Conservation (phyloP, 2,113 vertebrate species). For the Recurvirostra avosetta region DNA sequence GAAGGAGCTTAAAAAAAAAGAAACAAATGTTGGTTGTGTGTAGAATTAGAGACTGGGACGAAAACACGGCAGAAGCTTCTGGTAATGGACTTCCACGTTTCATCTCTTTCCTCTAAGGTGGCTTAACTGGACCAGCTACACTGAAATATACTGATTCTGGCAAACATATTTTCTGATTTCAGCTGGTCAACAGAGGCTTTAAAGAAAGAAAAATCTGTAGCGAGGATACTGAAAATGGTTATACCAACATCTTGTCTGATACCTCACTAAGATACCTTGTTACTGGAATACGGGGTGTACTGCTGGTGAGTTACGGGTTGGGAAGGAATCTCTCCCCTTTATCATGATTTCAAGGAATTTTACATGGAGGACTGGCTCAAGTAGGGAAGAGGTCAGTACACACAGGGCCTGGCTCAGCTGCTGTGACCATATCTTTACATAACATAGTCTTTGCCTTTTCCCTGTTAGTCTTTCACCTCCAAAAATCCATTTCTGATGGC, state of each 20-base stretch:
- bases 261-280: not conserved
- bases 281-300: not conserved
- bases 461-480: not conserved
- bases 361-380: not conserved
- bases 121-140: not conserved
- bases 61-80: not conserved
- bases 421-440: not conserved
- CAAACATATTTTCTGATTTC: not conserved
- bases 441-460: not conserved
- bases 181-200: not conserved
- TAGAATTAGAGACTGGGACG: not conserved
- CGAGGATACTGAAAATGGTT: not conserved
- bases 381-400: not conserved
- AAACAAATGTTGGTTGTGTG: fast-evolving
- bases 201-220: not conserved
- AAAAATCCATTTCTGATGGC: not conserved
- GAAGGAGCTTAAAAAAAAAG: not conserved
- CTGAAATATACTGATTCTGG: not conserved
- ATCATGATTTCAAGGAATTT: not conserved
- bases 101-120: not conserved
- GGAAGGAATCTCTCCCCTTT: not conserved
- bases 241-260: not conserved
- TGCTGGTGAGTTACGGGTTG: fast-evolving
- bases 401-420: not conserved
- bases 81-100: not conserved